phyloP scores from a whole-genome alignment of 2,888 invertebrate genomes.

The Caenorhabditis japonica region DNA sequence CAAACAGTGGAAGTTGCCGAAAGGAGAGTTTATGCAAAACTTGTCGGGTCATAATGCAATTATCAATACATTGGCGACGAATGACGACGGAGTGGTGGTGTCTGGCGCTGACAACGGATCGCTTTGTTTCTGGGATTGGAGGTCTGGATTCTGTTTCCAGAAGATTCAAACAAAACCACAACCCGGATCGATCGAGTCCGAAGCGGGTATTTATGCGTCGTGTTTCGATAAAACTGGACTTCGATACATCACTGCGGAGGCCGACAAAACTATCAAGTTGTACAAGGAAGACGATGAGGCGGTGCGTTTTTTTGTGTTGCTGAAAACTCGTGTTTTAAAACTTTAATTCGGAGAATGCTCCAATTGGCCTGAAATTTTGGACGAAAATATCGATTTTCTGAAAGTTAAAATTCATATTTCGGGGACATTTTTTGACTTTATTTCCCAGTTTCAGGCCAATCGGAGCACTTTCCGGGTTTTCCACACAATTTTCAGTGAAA shows the following conservation, averaged over 20 bases:
- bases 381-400: too few species aligned
- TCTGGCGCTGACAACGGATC: constrained; percentile 98
- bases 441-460: too few species aligned
- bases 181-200: constrained; percentile 99
- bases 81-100: constrained; percentile 93
- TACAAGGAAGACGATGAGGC: constrained; percentile 97
- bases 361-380: too few species aligned
- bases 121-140: constrained; percentile 98
- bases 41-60: constrained; percentile 94
- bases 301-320: constrained; percentile 76
- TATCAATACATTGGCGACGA: constrained; percentile 94
- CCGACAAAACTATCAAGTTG: constrained; percentile 98
- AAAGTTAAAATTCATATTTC: neutral
- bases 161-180: constrained; percentile 80
- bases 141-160: constrained; percentile 97
- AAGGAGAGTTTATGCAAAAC: constrained; percentile 90
- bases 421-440: too few species aligned
- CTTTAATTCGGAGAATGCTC: too few species aligned
- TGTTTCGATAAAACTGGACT: constrained; percentile 86
- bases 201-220: constrained; percentile 96
- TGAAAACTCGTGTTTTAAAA: neutral
- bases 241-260: constrained; percentile 94
- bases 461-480: too few species aligned
- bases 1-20: constrained; percentile 98
- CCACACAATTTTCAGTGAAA: too few species aligned